phyloP scores from a whole-genome alignment of 2,113 vertebrate genomes.

The Scomber colias region DNA sequence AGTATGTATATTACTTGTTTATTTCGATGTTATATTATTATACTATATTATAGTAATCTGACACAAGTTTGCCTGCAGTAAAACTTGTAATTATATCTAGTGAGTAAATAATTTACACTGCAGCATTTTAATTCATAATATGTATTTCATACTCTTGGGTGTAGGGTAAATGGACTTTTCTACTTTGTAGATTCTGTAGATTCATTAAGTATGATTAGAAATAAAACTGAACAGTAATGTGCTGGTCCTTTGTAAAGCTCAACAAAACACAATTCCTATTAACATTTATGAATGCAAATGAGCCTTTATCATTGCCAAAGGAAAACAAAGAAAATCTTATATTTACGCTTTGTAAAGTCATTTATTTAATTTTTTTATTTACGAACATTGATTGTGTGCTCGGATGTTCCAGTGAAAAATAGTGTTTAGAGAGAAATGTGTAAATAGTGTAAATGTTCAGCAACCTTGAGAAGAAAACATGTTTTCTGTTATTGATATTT shows the following conservation, averaged over 20 bases:
- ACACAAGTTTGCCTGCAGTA: conserved; percentile 16
- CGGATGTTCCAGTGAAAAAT: neutral
- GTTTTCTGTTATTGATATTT: conserved; percentile 36
- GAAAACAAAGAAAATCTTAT: conserved; percentile 30
- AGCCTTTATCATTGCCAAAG: conserved; percentile 32
- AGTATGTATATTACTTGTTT: neutral
- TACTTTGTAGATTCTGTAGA: conserved; percentile 28
- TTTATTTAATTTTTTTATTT: conserved; percentile 27
- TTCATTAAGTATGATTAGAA: conserved; percentile 63
- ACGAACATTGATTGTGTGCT: neutral
- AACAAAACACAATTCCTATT: conserved; percentile 43
- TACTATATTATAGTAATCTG: neutral
- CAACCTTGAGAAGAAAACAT: conserved; percentile 4
- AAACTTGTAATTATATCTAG: conserved; percentile 38
- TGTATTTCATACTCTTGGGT: conserved; percentile 33
- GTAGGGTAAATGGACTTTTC: conserved; percentile 33
- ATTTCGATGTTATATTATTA: neutral
- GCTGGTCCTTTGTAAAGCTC: conserved; percentile 13
- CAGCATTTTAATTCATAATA: conserved; percentile 44
- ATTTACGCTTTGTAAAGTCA: conserved; percentile 21
- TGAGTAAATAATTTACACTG: conserved; percentile 38
- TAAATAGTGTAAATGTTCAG: conserved; percentile 22
- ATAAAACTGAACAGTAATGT: conserved; percentile 40
- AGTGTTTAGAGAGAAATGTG: conserved; percentile 7
- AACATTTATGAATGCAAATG: conserved; percentile 65